Percentiles rank a stretch among this genome's conserved stretches.
Conservation (phyloP, 2,888 invertebrate species). For the Spicauda simplicius region DNA sequence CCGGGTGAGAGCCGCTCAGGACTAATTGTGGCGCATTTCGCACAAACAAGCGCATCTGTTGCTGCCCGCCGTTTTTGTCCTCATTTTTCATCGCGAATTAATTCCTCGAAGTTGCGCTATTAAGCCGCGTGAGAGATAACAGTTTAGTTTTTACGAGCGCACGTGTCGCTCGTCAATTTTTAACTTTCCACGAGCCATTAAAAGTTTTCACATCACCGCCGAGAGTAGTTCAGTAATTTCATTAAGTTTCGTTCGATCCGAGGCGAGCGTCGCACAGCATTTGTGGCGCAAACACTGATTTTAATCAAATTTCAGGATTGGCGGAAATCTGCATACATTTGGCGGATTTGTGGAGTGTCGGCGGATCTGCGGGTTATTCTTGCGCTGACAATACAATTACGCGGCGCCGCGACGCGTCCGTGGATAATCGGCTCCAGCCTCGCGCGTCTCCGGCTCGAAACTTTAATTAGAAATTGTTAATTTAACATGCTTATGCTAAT, state of each 20-base stretch:
- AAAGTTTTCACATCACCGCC: conserved; percentile 23
- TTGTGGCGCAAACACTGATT: conserved; percentile 12
- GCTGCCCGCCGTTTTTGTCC: conserved; percentile 6
- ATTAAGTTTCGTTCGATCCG: conserved; percentile 14
- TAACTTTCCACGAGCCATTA: conserved; percentile 25
- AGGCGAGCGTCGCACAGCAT: neutral
- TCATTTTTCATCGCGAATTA: conserved; percentile 23
- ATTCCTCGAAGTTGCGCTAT: conserved; percentile 26
- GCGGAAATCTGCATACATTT: conserved; percentile 19
- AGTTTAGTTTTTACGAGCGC: conserved; percentile 26
- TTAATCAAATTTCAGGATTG: conserved; percentile 19
- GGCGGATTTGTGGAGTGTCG: neutral
- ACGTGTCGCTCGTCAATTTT: conserved; percentile 31
- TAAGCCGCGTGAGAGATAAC: conserved; percentile 19
- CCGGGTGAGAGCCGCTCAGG: neutral
- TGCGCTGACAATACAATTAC: conserved; percentile 17
- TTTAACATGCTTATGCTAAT: no score
- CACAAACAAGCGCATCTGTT: conserved; percentile 20
- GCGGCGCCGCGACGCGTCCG: conserved; percentile 7
- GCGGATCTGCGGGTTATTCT: conserved; percentile 17
- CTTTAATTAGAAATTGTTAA: conserved; percentile 26
- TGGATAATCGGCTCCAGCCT: conserved; percentile 13
- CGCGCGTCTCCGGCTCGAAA: conserved; percentile 1
- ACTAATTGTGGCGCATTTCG: neutral
- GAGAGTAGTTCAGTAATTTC: conserved; percentile 28